Evolutionary conservation across 1,140 invertebrate genomes (phyloP).

Genomic region (Procambarus virginalis): DNA sequence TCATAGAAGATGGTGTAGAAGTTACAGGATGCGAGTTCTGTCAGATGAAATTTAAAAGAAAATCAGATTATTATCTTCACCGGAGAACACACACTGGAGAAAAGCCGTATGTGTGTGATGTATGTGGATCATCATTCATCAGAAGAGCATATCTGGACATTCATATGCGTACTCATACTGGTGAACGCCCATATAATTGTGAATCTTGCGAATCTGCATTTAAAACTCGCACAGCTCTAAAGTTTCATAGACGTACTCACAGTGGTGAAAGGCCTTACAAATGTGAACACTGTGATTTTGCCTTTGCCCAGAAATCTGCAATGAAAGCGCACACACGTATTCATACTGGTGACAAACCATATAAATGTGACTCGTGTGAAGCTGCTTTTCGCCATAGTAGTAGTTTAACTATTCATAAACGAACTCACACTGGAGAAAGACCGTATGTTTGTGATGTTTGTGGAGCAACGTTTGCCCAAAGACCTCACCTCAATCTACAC

Average conservation of each 20-base stretch:
- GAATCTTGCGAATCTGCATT: constrained; percentile 49
- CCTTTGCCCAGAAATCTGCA: constrained; percentile 53
- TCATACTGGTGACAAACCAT: constrained; percentile 53
- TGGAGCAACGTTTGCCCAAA: constrained; percentile 48
- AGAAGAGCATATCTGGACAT: constrained; percentile 42
- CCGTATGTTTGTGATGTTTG: constrained; percentile 49
- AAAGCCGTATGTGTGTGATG: constrained; percentile 52
- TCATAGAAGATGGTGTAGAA: constrained; percentile 43
- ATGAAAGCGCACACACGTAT: constrained; percentile 52
- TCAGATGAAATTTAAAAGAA: constrained; percentile 57
- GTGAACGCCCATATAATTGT: constrained; percentile 53
- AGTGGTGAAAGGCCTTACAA: constrained; percentile 57
- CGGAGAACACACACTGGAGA: constrained; percentile 51
- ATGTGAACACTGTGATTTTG: constrained; percentile 55
- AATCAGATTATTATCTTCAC: constrained; percentile 57
- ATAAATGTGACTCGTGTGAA: constrained; percentile 47
- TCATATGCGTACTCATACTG: constrained; percentile 58
- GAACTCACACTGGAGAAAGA: constrained; percentile 55
- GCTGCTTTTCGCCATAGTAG: constrained; percentile 51
- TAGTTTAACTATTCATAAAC: constrained; percentile 48
- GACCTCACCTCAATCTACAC: constrained; percentile 52
- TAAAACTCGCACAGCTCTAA: constrained; percentile 54
- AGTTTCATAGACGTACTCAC: constrained; percentile 52
- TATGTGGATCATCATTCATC: constrained; percentile 46
- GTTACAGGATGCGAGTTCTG: constrained; percentile 52